Percentiles rank a stretch among this genome's conserved stretches.
Conservation (phyloP, 2,888 invertebrate species). For the Pyrgus malvae region DNA sequence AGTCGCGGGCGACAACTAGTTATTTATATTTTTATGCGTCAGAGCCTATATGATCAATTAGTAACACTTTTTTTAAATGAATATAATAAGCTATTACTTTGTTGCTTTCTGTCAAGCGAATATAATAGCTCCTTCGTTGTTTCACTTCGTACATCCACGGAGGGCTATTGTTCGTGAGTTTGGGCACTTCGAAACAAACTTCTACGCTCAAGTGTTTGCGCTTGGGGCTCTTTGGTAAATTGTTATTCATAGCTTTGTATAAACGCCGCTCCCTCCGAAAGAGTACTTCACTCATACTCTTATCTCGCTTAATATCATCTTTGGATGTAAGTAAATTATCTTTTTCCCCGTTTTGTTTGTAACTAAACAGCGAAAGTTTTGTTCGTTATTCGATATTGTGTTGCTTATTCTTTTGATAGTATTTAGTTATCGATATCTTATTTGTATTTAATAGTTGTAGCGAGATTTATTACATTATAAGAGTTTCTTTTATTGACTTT, state of each 20-base stretch:
- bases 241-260: conserved; percentile 80
- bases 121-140: conserved; percentile 43
- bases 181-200: conserved; percentile 78
- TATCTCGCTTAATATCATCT: conserved; percentile 69
- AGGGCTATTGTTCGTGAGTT: conserved; percentile 73
- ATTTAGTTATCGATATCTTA: background rate
- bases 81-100: too few species aligned
- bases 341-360: conserved; percentile 51
- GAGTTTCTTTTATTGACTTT: too few species aligned
- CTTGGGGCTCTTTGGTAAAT: conserved; percentile 76
- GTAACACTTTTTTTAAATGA: too few species aligned
- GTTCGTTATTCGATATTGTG: conserved; percentile 1
- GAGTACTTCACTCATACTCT: conserved; percentile 73
- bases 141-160: conserved; percentile 57
- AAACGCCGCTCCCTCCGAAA: conserved; percentile 66
- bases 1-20: too few species aligned
- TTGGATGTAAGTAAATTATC: conserved; percentile 62
- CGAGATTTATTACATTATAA: too few species aligned
- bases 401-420: background rate
- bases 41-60: too few species aligned
- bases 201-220: conserved; percentile 74
- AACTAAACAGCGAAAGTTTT: conserved; percentile 13
- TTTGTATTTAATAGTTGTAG: conserved; percentile 1
- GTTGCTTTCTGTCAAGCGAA: too few species aligned
- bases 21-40: too few species aligned